A percentile compares a stretch with the other conserved stretches of the same genome.
phyloP scores from a whole-genome alignment of 2,888 invertebrate species.

The Entomobrya multifasciata region DNA sequence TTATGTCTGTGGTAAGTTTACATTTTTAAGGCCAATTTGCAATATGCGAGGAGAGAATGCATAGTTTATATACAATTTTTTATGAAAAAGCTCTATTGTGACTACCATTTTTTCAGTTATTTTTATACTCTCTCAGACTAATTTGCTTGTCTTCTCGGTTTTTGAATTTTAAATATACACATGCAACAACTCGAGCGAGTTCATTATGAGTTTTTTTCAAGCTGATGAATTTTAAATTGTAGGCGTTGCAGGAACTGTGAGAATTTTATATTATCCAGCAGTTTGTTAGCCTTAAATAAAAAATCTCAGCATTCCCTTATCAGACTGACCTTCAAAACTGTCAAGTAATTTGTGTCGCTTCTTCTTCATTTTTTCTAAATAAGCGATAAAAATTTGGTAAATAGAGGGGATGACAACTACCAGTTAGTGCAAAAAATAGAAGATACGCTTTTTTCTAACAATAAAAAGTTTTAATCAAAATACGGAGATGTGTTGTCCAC shows the following conservation, averaged over 20 bases:
- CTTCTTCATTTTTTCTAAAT: slow-evolving; percentile 8
- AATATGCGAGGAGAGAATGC: not conserved
- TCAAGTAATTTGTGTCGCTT: slow-evolving; percentile 1
- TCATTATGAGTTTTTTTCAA: too few relatives aligned
- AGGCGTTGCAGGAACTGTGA: too few relatives aligned
- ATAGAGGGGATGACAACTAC: not conserved
- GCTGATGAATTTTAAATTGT: too few relatives aligned
- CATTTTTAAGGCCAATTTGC: too few relatives aligned
- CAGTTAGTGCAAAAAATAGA: slow-evolving; percentile 26
- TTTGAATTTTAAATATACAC: too few relatives aligned
- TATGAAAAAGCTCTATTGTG: too few relatives aligned
- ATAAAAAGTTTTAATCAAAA: not conserved
- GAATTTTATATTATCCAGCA: too few relatives aligned
- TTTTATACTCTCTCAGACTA: too few relatives aligned
- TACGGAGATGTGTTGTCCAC: slow-evolving; percentile 27
- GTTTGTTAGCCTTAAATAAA: too few relatives aligned
- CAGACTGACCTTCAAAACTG: not conserved
- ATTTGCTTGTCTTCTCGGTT: too few relatives aligned
- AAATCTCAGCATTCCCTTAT: not conserved
- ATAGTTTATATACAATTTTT: not conserved
- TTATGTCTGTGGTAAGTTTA: slow-evolving; percentile 73
- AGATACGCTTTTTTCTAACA: slow-evolving; percentile 4
- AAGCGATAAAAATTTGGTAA: not conserved
- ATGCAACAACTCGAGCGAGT: too few relatives aligned
- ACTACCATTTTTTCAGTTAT: too few relatives aligned